Conservation (phyloP, 2,113 vertebrate species). For the Psettodes erumei region DNA sequence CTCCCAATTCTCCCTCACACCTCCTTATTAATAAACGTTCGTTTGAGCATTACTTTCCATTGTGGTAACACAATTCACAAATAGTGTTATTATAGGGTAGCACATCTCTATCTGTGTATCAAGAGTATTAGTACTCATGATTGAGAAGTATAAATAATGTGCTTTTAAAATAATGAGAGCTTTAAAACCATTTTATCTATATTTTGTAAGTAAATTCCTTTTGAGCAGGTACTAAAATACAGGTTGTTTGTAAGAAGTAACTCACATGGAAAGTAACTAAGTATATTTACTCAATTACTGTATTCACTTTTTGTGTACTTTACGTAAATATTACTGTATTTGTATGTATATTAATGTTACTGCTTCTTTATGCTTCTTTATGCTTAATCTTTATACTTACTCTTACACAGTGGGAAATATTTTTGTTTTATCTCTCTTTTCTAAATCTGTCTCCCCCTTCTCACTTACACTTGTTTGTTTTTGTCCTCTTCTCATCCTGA, state of each 20-base stretch:
- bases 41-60: slow-evolving; percentile 5
- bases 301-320: neutral
- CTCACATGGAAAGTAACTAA: neutral
- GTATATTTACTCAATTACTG: neutral
- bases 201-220: neutral
- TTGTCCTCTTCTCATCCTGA: neutral
- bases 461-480: neutral
- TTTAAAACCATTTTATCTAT: neutral
- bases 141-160: neutral
- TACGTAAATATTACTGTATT: neutral
- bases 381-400: no score
- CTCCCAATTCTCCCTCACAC: neutral
- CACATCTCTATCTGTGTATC: neutral
- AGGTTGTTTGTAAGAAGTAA: neutral
- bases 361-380: neutral
- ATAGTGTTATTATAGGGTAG: neutral
- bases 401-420: no score
- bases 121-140: neutral
- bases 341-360: no score
- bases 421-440: no score
- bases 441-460: neutral
- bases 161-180: neutral
- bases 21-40: slow-evolving; percentile 21
- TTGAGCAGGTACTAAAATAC: neutral
- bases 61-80: neutral